phyloP scores from a whole-genome alignment of 2,888 invertebrate species.

The Physocephala rufipes region DNA sequence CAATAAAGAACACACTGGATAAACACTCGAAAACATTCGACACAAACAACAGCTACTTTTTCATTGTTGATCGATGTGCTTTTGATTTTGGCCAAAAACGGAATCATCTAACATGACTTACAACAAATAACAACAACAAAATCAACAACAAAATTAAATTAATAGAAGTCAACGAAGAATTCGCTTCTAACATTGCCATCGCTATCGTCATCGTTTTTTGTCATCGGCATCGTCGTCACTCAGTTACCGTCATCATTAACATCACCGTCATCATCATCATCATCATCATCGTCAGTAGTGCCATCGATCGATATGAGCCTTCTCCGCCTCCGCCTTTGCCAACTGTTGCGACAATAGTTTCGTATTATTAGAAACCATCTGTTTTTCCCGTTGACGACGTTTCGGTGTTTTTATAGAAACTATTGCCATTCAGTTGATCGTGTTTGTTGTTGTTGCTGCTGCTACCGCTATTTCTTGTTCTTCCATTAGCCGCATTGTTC shows the following conservation, averaged over 20 bases:
- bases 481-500: conserved; percentile 2
- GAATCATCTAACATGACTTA: neutral
- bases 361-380: conserved; percentile 2
- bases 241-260: too few species aligned
- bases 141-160: neutral
- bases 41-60: neutral
- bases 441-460: conserved; percentile 22
- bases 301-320: too few species aligned
- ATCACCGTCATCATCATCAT: too few species aligned
- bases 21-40: neutral
- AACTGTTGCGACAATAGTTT: neutral
- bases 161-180: neutral
- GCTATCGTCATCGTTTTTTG: neutral
- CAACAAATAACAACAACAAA: neutral
- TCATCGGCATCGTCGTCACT: conserved; percentile 5
- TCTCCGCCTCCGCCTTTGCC: conserved; percentile 14
- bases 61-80: conserved; percentile 11
- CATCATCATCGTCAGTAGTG: too few species aligned
- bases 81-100: conserved; percentile 22
- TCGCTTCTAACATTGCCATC: too few species aligned
- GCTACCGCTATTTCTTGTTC: conserved; percentile 32
- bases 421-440: too few species aligned
- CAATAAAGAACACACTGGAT: too few species aligned
- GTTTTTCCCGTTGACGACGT: neutral
- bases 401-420: neutral